These are phyloP conservation scores for Eulemur macaco DNA, from an alignment of 2,113 vertebrate genomes.

Conservation along the genomic window DNA sequence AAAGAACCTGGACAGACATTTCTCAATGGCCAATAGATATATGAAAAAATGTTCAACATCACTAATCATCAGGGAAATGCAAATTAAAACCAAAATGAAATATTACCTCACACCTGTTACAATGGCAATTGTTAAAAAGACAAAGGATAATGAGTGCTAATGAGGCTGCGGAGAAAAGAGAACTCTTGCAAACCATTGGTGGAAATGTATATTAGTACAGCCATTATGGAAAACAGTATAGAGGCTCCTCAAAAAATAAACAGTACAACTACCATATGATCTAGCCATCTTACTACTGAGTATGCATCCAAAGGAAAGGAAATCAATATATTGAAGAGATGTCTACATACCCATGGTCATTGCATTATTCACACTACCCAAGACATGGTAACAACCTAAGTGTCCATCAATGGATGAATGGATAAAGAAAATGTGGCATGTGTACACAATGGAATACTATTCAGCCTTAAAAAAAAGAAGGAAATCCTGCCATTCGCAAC, in stretches of 20 bases:
- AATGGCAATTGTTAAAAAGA: neutral
- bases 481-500: neutral
- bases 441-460: neutral
- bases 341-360: neutral
- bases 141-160: neutral
- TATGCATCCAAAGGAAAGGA: neutral
- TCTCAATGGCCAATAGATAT: neutral
- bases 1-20: neutral
- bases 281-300: neutral
- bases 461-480: neutral
- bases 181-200: neutral
- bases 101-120: neutral
- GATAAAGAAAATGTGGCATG: neutral
- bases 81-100: neutral
- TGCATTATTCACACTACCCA: neutral
- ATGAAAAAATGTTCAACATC: neutral
- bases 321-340: neutral
- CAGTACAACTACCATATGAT: neutral
- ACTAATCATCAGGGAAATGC: neutral
- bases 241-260: neutral
- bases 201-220: neutral
- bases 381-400: neutral
- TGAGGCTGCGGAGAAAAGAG: neutral
- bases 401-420: neutral
- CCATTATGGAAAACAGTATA: neutral